Conservation (phyloP, 2,113 vertebrate species). For the Puffinus mauretanicus region DNA sequence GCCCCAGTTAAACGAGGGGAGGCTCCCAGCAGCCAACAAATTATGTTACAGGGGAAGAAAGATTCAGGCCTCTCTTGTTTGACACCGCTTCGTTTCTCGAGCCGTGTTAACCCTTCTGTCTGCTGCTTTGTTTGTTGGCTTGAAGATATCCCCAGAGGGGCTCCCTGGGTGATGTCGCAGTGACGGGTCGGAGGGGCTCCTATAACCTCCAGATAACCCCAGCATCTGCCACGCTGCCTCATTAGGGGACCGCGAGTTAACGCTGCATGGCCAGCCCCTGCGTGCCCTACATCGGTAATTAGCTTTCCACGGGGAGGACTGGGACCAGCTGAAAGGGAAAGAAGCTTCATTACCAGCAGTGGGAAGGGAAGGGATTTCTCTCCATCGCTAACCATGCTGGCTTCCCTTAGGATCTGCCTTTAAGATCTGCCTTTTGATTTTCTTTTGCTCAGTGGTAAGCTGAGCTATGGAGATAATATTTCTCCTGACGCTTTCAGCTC, state of each 20-base stretch:
- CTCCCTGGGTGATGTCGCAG: not conserved
- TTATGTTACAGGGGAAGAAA: not conserved
- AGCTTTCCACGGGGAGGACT: not conserved
- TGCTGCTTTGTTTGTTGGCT: constrained; percentile 3
- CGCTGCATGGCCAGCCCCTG: rapidly evolving
- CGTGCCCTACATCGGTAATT: not conserved
- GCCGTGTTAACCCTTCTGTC: constrained; percentile 30
- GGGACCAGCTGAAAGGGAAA: not conserved
- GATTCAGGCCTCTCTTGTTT: not conserved
- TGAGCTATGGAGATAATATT: not conserved
- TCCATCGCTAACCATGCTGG: not conserved
- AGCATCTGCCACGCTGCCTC: not conserved
- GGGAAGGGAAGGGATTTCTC: not conserved
- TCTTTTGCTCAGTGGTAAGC: not conserved
- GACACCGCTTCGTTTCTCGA: not conserved
- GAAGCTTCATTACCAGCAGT: not conserved
- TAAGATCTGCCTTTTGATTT: not conserved
- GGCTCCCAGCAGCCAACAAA: constrained; percentile 6
- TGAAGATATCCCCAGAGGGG: not conserved
- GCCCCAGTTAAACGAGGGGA: not conserved
- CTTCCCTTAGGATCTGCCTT: not conserved
- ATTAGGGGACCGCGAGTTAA: not conserved
- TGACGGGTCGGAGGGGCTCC: not conserved
- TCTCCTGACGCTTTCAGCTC: not conserved
- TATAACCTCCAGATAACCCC: not conserved